Evolutionary conservation across 2,797 vertebrate genomes (phyloP).

Genomic region (Pseudomugil tenellus): DNA sequence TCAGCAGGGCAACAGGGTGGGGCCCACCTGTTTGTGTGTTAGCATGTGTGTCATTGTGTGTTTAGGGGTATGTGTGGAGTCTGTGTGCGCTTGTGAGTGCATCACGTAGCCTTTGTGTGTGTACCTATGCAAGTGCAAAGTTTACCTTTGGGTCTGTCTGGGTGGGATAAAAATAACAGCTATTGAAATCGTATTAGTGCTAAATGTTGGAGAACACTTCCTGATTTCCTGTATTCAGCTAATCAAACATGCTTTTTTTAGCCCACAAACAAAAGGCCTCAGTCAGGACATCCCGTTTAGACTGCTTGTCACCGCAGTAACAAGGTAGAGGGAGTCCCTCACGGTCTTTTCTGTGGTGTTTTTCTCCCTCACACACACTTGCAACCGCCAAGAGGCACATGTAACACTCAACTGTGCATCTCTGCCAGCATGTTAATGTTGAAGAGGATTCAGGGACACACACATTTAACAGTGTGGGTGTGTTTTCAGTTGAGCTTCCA

Average conservation of each 20-base stretch:
- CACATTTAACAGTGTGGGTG: constrained; percentile 78
- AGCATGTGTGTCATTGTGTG: constrained; percentile 36
- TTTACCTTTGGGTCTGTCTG: constrained; percentile 24
- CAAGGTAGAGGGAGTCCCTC: constrained; percentile 48
- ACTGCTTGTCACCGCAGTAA: constrained; percentile 77
- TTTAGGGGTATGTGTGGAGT: constrained; percentile 13
- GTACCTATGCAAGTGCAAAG: background rate
- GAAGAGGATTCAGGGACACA: constrained; percentile 56
- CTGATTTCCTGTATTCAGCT: constrained; percentile 71
- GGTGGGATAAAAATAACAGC: constrained; percentile 61
- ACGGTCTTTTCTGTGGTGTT: constrained; percentile 26
- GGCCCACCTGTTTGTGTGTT: constrained; percentile 58
- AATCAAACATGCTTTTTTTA: constrained; percentile 79
- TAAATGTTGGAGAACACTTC: constrained; percentile 70
- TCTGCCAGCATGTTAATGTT: constrained; percentile 60
- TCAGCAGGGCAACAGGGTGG: constrained; percentile 71
- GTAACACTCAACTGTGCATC: constrained; percentile 24
- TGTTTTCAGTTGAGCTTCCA: constrained; percentile 81
- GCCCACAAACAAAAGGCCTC: constrained; percentile 75
- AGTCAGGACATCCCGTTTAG: constrained; percentile 84
- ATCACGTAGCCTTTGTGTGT: constrained; percentile 3
- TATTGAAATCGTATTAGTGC: constrained; percentile 62
- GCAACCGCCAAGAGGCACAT: constrained; percentile 32
- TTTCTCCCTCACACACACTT: constrained; percentile 28
- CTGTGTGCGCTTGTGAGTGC: constrained; percentile 18